Percentiles rank a stretch among this genome's conserved stretches.
Conservation (phyloP, 2,888 invertebrate genomes). For the Eilema depressum region DNA sequence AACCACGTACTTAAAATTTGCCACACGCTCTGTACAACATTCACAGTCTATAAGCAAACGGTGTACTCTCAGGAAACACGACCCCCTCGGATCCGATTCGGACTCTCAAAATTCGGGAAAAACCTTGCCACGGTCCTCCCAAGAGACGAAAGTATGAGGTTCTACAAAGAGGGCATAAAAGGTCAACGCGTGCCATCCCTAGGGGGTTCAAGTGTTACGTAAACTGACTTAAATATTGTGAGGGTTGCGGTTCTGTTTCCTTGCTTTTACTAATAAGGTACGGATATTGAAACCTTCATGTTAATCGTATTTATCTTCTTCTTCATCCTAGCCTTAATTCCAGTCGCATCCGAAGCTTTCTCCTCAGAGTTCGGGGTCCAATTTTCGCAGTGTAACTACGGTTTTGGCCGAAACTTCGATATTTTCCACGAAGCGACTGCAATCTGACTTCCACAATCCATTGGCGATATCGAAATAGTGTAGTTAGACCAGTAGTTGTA, state of each 20-base stretch:
- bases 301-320: too few relatives aligned
- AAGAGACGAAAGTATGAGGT: conserved; percentile 1
- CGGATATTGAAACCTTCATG: too few relatives aligned
- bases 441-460: too few relatives aligned
- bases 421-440: too few relatives aligned
- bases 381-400: too few relatives aligned
- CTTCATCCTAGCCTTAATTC: too few relatives aligned
- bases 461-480: too few relatives aligned
- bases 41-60: background rate
- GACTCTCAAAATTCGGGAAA: background rate
- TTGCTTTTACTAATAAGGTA: too few relatives aligned
- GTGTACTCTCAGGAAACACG: background rate
- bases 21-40: background rate
- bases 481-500: too few relatives aligned
- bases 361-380: too few relatives aligned
- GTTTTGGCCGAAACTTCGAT: too few relatives aligned
- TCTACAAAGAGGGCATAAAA: conserved; percentile 1
- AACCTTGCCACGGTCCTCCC: background rate
- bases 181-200: background rate
- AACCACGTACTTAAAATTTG: background rate
- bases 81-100: background rate
- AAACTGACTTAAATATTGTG: background rate
- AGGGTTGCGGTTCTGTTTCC: background rate
- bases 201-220: background rate
- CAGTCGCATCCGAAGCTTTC: too few relatives aligned